These are phyloP conservation scores for Lamproptera curius DNA, from an alignment of 2,888 invertebrate genomes.

Conservation along the genomic window DNA sequence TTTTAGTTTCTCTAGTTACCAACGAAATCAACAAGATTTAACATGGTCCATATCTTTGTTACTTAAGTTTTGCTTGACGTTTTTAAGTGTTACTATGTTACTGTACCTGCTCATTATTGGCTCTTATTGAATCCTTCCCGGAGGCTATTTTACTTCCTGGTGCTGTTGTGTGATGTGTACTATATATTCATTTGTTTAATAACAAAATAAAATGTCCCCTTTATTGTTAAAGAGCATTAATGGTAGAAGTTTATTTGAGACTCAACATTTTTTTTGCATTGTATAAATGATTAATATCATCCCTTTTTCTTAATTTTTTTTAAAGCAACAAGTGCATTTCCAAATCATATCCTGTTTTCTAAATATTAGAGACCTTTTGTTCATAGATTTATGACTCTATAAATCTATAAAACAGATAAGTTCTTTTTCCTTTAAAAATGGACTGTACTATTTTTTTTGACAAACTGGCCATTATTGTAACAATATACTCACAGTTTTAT, in stretches of 20 bases:
- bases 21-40: slow-evolving; percentile 22
- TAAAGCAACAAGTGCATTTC: neutral
- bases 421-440: too few relatives aligned
- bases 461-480: too few relatives aligned
- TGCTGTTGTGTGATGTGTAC: slow-evolving; percentile 6
- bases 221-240: neutral
- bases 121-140: neutral
- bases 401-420: too few relatives aligned
- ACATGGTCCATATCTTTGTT: slow-evolving; percentile 7
- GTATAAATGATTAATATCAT: neutral
- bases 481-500: too few relatives aligned
- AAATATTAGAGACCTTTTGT: neutral
- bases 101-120: neutral
- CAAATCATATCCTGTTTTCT: neutral
- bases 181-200: neutral
- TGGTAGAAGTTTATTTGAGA: slow-evolving; percentile 4
- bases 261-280: neutral
- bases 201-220: neutral
- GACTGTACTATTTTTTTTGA: too few relatives aligned
- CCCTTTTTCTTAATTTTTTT: neutral
- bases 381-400: neutral
- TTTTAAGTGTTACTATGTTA: slow-evolving; percentile 19
- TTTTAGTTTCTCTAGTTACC: slow-evolving; percentile 45
- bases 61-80: slow-evolving; percentile 6
- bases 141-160: neutral